A percentile compares a stretch with the other conserved stretches of the same genome.
These are phyloP conservation scores for Stenopsyche tienmushanensis DNA, from an alignment of 1,140 invertebrate genomes.

Conservation along the genomic window DNA sequence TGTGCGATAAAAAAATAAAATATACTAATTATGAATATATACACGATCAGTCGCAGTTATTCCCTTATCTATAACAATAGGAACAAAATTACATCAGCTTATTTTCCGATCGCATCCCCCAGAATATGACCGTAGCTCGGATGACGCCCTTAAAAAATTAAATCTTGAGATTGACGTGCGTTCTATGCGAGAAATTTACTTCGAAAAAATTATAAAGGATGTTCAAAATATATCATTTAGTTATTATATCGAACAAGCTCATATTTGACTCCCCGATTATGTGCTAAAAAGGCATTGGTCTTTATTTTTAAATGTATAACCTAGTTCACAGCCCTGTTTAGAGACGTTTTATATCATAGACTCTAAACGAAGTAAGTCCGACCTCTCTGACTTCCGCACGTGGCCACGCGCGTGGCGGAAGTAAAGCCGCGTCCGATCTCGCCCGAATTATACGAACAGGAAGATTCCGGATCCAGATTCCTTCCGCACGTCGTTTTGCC, in stretches of 20 bases:
- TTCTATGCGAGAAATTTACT: too few relatives aligned
- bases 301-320: conserved; percentile 28
- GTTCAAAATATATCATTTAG: not conserved
- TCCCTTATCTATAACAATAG: too few relatives aligned
- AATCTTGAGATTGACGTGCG: too few relatives aligned
- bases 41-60: too few relatives aligned
- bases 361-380: conserved; percentile 38
- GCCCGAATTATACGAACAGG: conserved; percentile 26
- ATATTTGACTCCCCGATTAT: conserved; percentile 23
- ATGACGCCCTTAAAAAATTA: too few relatives aligned
- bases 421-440: conserved; percentile 5
- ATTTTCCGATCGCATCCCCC: too few relatives aligned
- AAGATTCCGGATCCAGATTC: conserved; percentile 9
- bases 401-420: not conserved
- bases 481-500: not conserved
- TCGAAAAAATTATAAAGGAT: too few relatives aligned
- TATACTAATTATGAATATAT: too few relatives aligned
- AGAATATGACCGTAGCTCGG: too few relatives aligned
- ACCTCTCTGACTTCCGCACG: conserved; percentile 16
- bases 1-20: conserved; percentile 23
- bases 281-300: conserved; percentile 33
- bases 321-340: conserved; percentile 37
- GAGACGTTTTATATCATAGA: not conserved
- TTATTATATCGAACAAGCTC: conserved; percentile 27
- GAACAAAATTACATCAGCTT: too few relatives aligned